Evolutionary conservation across 2,888 invertebrate genomes (phyloP).

Genomic region (Palloptera scutellata): DNA sequence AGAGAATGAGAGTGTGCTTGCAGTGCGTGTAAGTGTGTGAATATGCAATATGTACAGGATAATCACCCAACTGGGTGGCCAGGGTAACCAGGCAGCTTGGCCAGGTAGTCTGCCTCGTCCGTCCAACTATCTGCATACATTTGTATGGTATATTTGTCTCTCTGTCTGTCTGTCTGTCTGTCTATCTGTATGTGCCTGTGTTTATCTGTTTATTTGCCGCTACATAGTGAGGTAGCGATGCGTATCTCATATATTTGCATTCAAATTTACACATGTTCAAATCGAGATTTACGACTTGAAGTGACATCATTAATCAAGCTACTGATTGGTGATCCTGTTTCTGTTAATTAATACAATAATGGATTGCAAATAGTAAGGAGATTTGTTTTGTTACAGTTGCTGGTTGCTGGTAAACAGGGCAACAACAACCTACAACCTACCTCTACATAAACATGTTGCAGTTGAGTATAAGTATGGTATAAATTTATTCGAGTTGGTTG

Average conservation of each 20-base stretch:
- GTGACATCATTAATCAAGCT: conserved; percentile 65
- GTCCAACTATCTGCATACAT: not conserved
- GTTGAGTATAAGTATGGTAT: not conserved
- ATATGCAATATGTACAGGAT: not conserved
- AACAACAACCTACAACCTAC: no score
- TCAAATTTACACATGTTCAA: conserved; percentile 60
- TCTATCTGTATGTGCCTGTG: not conserved
- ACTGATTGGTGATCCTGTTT: conserved; percentile 66
- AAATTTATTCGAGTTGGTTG: not conserved
- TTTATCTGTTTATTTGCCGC: conserved; percentile 1
- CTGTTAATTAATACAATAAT: conserved; percentile 66
- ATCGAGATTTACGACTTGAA: conserved; percentile 64
- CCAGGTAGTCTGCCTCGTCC: not conserved
- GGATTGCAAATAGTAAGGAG: conserved; percentile 49
- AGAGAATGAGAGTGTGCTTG: not conserved
- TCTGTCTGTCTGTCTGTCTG: not conserved
- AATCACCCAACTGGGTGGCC: not conserved
- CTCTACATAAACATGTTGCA: conserved; percentile 14
- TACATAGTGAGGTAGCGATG: conserved; percentile 15
- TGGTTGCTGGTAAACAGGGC: no score
- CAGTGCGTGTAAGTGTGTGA: not conserved
- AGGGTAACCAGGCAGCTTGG: not conserved
- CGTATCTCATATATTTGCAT: conserved; percentile 54
- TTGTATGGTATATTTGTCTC: not conserved
- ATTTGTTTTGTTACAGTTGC: no score